Percentiles rank a stretch among this genome's conserved stretches.
phyloP scores from a whole-genome alignment of 2,797 vertebrate genomes.

The Girardinus metallicus region DNA sequence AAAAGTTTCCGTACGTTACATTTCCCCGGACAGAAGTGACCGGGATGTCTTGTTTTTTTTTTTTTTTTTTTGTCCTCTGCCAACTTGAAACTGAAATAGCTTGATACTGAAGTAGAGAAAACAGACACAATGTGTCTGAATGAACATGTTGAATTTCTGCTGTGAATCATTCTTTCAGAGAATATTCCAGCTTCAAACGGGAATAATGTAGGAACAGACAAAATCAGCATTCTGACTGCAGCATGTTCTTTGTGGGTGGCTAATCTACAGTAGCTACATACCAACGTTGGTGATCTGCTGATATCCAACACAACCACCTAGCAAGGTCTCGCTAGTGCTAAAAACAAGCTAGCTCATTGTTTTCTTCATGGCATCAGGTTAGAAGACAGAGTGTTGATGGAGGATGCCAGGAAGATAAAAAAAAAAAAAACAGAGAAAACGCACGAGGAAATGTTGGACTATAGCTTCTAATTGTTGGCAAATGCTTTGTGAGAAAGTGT shows the following conservation, averaged over 20 bases:
- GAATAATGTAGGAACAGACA: background rate
- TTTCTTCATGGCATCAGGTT: background rate
- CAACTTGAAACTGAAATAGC: conserved; percentile 54
- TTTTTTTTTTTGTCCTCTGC: background rate
- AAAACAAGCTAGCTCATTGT: background rate
- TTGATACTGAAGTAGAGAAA: conserved; percentile 23
- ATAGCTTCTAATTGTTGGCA: background rate
- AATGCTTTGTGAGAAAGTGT: background rate
- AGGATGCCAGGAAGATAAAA: background rate
- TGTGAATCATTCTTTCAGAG: background rate
- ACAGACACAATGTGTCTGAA: background rate
- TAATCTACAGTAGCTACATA: background rate
- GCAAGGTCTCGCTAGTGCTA: background rate
- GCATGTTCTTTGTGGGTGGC: background rate
- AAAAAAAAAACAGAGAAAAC: background rate
- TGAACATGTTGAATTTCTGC: background rate
- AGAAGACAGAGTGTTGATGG: background rate
- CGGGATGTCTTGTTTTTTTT: conserved; percentile 18
- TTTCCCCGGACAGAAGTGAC: conserved; percentile 42
- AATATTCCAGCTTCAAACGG: background rate
- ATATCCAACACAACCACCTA: background rate
- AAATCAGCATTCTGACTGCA: background rate
- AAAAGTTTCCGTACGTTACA: conserved; percentile 44
- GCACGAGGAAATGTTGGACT: background rate
- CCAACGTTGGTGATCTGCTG: background rate